A percentile compares a stretch with the other conserved stretches of the same genome.
phyloP scores from a whole-genome alignment of 1,140 invertebrate species.

The Orchesella cincta region DNA sequence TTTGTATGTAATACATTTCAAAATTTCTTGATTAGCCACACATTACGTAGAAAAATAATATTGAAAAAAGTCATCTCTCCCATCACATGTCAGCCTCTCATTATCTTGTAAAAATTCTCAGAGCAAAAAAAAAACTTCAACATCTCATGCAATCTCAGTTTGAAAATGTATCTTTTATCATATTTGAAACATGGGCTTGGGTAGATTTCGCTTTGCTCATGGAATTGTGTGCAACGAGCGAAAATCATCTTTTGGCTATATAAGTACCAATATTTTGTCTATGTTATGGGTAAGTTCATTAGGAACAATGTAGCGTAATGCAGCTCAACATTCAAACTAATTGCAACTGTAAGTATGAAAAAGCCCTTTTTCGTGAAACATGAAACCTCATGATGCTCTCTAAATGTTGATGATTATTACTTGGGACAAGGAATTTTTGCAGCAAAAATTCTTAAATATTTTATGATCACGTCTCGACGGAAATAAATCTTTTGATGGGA shows the following conservation, averaged over 20 bases:
- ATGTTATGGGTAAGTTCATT: constrained; percentile 22
- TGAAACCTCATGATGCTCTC: constrained; percentile 1
- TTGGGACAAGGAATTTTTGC: not conserved
- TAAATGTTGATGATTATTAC: not conserved
- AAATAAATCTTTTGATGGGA: not conserved
- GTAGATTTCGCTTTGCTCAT: too few species aligned
- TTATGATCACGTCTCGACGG: constrained; percentile 11
- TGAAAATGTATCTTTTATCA: too few species aligned
- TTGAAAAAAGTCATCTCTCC: not conserved
- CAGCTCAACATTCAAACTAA: too few species aligned
- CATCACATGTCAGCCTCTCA: not conserved
- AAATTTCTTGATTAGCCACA: constrained; percentile 4
- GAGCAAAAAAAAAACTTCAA: too few species aligned
- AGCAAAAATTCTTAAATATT: constrained; percentile 11
- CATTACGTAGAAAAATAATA: not conserved
- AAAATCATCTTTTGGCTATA: too few species aligned
- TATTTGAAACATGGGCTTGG: too few species aligned
- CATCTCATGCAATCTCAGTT: too few species aligned
- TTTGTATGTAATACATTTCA: not conserved
- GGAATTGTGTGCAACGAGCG: too few species aligned
- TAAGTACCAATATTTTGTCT: too few species aligned
- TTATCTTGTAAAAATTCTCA: constrained; percentile 18
- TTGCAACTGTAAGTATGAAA: not conserved
- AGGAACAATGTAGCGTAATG: not conserved
- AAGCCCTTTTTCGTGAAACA: constrained; percentile 5